Evolutionary conservation across 2,888 invertebrate genomes (phyloP).

Genomic region (Nycteola revayana): DNA sequence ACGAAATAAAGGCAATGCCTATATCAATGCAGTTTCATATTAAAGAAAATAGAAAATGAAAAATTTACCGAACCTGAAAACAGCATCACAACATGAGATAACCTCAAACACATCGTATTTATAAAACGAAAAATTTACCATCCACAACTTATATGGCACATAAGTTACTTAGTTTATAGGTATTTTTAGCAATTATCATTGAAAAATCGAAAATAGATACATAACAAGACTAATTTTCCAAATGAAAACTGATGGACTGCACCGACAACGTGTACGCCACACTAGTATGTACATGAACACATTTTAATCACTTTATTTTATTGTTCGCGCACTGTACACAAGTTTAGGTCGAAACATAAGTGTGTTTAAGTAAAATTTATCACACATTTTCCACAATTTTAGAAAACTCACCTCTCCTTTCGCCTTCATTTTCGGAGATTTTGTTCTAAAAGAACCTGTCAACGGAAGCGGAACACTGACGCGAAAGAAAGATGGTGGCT

Average conservation of each 20-base stretch:
- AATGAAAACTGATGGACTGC: slow-evolving; percentile 5
- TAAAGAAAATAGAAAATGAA: too few species aligned
- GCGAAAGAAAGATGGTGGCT: slow-evolving; percentile 49
- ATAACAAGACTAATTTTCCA: too few species aligned
- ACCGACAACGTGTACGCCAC: slow-evolving; percentile 65
- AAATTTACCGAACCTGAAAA: neutral
- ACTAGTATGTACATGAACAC: slow-evolving; percentile 13
- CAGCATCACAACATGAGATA: slow-evolving; percentile 58
- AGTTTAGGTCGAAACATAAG: neutral
- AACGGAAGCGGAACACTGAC: slow-evolving; percentile 71
- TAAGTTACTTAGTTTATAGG: too few species aligned
- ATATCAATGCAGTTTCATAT: too few species aligned
- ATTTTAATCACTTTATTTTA: slow-evolving; percentile 13
- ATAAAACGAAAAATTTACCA: slow-evolving; percentile 2
- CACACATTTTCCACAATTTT: slow-evolving; percentile 28
- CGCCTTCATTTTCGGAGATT: slow-evolving; percentile 88
- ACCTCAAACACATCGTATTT: slow-evolving; percentile 42
- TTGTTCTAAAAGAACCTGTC: slow-evolving; percentile 74
- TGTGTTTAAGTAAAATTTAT: neutral
- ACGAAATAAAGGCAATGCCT: too few species aligned
- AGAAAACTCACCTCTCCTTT: slow-evolving; percentile 89
- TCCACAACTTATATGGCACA: too few species aligned
- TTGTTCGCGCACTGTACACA: slow-evolving; percentile 6
- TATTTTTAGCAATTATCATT: too few species aligned
- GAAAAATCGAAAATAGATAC: too few species aligned